Base-by-base conservation (phyloP, 2,888 invertebrate genomes). In the Brachyopa scutellaris region DNA sequence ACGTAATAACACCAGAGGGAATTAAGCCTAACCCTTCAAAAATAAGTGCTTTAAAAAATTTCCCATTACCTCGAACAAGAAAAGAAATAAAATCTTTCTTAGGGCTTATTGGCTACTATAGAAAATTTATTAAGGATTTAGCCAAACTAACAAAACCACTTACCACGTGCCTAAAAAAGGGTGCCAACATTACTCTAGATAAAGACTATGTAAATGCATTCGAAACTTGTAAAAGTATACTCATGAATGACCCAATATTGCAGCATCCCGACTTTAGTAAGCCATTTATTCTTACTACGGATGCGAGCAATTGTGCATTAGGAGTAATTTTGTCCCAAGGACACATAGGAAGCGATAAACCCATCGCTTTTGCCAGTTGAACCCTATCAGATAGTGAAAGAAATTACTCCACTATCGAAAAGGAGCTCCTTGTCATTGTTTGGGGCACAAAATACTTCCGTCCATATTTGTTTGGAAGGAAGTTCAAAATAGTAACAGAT, bases 361-460 rank as follows among this genome's bases (percentile, higher is more conserved):
- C 87, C 0, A 84, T 88, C 6, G 85, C 85, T 9, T 87, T 84
- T 59, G 85, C 86, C n/a, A n/a, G n/a, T n/a, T n/a, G n/a, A n/a
- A n/a, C n/a, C n/a, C n/a, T 1, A 85, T 85, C 77, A 15, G 72
- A 61, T 6, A 70, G 82, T 0, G 86, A 86, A 69, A 15, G 6
- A 17, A 86, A 85, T 40, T 87, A 87, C 38, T 72, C 82, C 0
- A 86, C 86, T 0, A 85, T 84, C 0, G 86, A 87, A 67, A 85
- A 84, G 47, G 87, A 87, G 79, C 40, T 86, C 0, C 40, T 85
- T 4, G 86, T 86, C 0, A 85, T 87, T 3, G 73, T 87, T 0
- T 85, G 78, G 66, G 84, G 11, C 1, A 31, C 21, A 42, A 42
- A 26, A 26, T 26, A 26, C 6, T 26, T 26, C 26, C 26, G 26